Evolutionary conservation across 2,797 vertebrate genomes (phyloP).

Genomic region (Hemitrygon akajei): DNA sequence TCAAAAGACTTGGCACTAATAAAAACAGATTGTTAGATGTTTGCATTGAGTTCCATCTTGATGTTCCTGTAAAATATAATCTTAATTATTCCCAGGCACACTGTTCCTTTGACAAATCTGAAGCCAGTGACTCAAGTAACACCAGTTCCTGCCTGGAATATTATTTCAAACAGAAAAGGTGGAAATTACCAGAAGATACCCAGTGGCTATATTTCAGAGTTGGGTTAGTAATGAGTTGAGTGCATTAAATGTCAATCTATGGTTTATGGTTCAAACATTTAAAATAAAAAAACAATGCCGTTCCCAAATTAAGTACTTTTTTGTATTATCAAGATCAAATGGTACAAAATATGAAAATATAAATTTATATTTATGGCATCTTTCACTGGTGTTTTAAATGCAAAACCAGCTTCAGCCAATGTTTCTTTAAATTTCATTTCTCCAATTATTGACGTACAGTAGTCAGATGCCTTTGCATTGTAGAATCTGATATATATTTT

Average conservation of each 20-base stretch:
- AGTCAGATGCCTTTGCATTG: neutral
- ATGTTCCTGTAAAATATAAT: neutral
- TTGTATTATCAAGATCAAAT: neutral
- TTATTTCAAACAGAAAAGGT: conserved; percentile 64
- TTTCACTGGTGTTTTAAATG: neutral
- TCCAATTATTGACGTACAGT: neutral
- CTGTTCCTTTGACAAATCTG: conserved; percentile 76
- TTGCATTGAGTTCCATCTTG: neutral
- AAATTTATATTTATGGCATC: neutral
- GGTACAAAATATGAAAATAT: neutral
- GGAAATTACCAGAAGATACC: conserved; percentile 59
- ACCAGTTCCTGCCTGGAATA: conserved; percentile 76
- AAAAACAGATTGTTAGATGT: neutral
- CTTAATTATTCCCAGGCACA: conserved; percentile 60
- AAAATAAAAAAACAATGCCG: neutral
- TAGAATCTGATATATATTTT: neutral
- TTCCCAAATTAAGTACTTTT: neutral
- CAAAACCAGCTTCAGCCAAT: neutral
- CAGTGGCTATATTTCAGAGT: conserved; percentile 56
- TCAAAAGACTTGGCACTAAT: neutral
- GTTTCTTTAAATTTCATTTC: neutral
- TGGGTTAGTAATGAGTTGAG: conserved; percentile 51
- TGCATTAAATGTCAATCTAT: neutral
- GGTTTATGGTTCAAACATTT: neutral
- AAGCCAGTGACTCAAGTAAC: conserved; percentile 76